Evolutionary conservation across 2,797 vertebrate species (phyloP).

Genomic region (Peromyscus eremicus): DNA sequence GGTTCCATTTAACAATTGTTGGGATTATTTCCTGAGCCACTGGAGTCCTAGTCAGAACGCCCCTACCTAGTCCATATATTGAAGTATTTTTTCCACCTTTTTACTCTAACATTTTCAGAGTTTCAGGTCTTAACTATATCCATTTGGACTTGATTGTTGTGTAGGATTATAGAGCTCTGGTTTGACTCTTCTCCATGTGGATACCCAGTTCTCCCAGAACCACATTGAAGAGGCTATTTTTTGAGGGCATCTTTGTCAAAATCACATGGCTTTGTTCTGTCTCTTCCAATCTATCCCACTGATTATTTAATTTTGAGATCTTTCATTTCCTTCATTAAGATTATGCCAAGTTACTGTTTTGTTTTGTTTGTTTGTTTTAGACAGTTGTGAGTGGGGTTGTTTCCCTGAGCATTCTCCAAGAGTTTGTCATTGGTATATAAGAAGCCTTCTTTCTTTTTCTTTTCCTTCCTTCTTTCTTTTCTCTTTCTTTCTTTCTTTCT

Average conservation of each 20-base stretch:
- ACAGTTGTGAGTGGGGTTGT: not conserved
- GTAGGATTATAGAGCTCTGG: not conserved
- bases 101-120: not conserved
- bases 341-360: not conserved
- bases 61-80: not conserved
- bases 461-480: not conserved
- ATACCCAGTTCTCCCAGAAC: not conserved
- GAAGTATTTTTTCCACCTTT: not conserved
- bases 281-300: not conserved
- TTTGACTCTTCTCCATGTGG: not conserved
- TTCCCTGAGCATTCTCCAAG: not conserved
- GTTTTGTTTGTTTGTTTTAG: not conserved
- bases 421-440: not conserved
- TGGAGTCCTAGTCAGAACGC: not conserved
- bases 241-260: not conserved
- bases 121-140: not conserved
- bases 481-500: rapidly evolving
- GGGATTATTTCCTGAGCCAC: not conserved
- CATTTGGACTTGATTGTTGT: not conserved
- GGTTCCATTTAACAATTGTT: not conserved
- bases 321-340: not conserved
- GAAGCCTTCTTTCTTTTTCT: not conserved
- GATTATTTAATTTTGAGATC: not conserved
- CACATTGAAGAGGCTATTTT: not conserved
- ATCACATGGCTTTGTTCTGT: not conserved